phyloP scores from a whole-genome alignment of 2,113 vertebrate species.

The Hymenochirus boettgeri region DNA sequence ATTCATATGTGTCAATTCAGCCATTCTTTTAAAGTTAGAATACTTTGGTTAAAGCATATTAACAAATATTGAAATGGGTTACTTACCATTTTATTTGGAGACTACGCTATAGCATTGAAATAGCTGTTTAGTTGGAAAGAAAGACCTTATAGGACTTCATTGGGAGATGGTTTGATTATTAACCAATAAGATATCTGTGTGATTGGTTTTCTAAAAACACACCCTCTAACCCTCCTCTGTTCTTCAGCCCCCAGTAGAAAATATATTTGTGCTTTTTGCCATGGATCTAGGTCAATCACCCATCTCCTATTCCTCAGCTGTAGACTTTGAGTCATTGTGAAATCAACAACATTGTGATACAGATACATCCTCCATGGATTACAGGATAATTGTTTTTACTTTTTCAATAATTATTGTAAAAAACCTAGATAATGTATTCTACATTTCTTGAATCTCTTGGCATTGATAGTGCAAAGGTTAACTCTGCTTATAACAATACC shows the following conservation, averaged over 20 bases:
- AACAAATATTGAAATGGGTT: background rate
- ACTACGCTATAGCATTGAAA: no score
- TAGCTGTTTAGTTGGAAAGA: background rate
- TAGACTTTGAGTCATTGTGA: slow-evolving; percentile 8
- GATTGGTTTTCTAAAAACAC: slow-evolving; percentile 23
- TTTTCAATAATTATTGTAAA: no score
- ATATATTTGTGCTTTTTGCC: slow-evolving; percentile 16
- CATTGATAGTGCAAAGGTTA: no score
- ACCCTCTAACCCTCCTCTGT: slow-evolving; percentile 19
- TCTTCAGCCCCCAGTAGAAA: slow-evolving; percentile 5
- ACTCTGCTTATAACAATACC: no score
- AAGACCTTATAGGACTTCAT: slow-evolving; percentile 10
- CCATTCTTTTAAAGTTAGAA: no score
- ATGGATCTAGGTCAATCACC: slow-evolving; percentile 23
- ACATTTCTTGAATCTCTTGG: no score
- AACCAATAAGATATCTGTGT: background rate
- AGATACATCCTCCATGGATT: no score
- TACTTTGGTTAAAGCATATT: background rate
- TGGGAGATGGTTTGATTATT: slow-evolving; percentile 9
- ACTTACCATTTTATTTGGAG: background rate
- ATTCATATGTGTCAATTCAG: no score
- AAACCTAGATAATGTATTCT: no score
- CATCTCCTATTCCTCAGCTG: background rate
- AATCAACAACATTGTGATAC: background rate
- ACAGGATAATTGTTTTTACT: no score